Percentiles rank a stretch among this genome's conserved stretches.
phyloP scores from a whole-genome alignment of 2,797 vertebrate genomes.

The Knipowitschia caucasica region DNA sequence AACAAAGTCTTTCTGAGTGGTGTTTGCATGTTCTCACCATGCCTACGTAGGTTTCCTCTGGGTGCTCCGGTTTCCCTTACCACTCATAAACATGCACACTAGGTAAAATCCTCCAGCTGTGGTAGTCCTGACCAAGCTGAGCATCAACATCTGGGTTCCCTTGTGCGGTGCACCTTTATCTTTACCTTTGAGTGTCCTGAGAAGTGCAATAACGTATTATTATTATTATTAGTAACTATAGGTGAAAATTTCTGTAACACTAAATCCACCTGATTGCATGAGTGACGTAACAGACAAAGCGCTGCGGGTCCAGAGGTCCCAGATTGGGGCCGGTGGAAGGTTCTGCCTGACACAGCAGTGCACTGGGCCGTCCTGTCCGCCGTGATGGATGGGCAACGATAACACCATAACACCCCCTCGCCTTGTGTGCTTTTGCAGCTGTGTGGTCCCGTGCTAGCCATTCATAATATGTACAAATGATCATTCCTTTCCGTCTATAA shows the following conservation, averaged over 20 bases:
- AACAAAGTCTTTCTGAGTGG: too few relatives aligned
- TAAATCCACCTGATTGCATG: not conserved
- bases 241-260: not conserved
- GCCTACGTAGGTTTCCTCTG: too few relatives aligned
- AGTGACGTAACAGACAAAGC: slow-evolving; percentile 44
- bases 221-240: too few relatives aligned
- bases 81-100: too few relatives aligned
- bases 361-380: slow-evolving; percentile 31
- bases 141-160: too few relatives aligned
- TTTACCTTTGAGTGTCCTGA: too few relatives aligned
- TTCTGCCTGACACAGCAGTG: slow-evolving; percentile 38
- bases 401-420: slow-evolving; percentile 34
- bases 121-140: too few relatives aligned
- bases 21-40: too few relatives aligned
- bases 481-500: slow-evolving; percentile 62
- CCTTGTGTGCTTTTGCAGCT: not conserved
- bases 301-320: slow-evolving; percentile 43
- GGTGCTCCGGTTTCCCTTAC: too few relatives aligned
- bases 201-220: too few relatives aligned
- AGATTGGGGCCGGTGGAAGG: slow-evolving; percentile 49
- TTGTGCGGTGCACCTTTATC: too few relatives aligned
- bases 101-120: too few relatives aligned
- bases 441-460: slow-evolving; percentile 22
- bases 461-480: slow-evolving; percentile 40
- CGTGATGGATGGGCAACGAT: slow-evolving; percentile 46